A percentile compares a stretch with the other conserved stretches of the same genome.
Evolutionary conservation across 2,888 invertebrate genomes (phyloP).

Genomic region (Oxytorus armatus): DNA sequence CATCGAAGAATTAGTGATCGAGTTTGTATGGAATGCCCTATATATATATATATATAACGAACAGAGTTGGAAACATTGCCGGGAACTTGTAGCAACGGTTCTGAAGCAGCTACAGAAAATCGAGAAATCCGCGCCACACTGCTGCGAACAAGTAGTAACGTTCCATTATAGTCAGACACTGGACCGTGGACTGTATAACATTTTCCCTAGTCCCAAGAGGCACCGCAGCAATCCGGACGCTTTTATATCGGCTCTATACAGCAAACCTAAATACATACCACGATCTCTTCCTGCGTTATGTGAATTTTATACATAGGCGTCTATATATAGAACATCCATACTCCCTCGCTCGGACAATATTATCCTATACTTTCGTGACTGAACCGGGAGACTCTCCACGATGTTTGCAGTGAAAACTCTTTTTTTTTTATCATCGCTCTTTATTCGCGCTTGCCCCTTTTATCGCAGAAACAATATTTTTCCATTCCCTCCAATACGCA

Average conservation of each 20-base stretch:
- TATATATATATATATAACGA: not conserved
- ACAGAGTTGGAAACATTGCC: not conserved
- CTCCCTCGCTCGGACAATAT: conserved; percentile 44
- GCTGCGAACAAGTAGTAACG: conserved; percentile 35
- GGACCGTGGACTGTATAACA: conserved; percentile 1
- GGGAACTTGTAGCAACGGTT: conserved; percentile 5
- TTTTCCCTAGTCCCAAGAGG: conserved; percentile 16
- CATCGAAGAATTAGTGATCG: no score
- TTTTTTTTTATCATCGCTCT: conserved; percentile 38
- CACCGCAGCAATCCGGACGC: not conserved
- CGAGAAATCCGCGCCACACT: conserved; percentile 11
- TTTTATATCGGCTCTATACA: conserved; percentile 21
- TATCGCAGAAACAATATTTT: conserved; percentile 45
- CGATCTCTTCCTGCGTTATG: not conserved
- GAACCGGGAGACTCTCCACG: conserved; percentile 27
- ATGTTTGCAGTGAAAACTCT: conserved; percentile 43
- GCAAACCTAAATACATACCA: conserved; percentile 1
- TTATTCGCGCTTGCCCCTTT: conserved; percentile 16
- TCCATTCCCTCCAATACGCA: not conserved
- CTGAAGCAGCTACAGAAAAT: not conserved
- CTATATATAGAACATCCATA: not conserved
- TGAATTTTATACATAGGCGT: not conserved
- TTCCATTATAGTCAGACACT: conserved; percentile 36
- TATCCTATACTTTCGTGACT: conserved; percentile 32
- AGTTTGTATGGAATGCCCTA: not conserved